Evolutionary conservation across 2,888 invertebrate species (phyloP), one percentile per base, ranked within the genome.

Genomic region (Papilio elwesi): DNA sequence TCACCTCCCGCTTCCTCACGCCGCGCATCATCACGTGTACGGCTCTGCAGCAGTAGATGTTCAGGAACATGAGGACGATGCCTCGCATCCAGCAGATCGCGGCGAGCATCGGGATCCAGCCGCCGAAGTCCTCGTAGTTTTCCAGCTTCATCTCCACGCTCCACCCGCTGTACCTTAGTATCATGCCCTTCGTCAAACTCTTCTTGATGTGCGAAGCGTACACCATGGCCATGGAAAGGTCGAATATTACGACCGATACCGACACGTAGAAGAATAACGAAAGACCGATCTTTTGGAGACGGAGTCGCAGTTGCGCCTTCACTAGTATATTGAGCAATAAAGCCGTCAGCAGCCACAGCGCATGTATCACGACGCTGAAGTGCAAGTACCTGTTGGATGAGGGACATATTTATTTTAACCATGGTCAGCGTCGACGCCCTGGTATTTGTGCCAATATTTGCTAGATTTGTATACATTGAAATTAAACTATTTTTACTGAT

Each of bases 91-190:
- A 93, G 49, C 84, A 83, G 0, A 74, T 70, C 0, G 87, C 81
- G 0, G 90, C 92, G 0, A 76, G 55, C 7, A 93, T 84, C 0
- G 92, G 90, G 0, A 92, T 74, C 90, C 91, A 92, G 0, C 91
- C 92, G 0, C 85, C 91, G 52, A 91, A 93, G 3, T 85, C 83
- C 0, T 88, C 81, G 43, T 83, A 80, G 16, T 79, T 78, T 0
- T 78, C 6, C 0, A 92, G 74, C 12, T 85, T 81, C 13, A 90
- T 71, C 51, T 87, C 83, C 0, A 85, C 83, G 48, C 85, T 83
- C 91, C 91, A 92, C 0, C 92, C 92, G 62, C 90, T 90, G 76
- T 92, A 87, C 49, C 92, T 83, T 5, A 87, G 74, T 0, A 91
- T 82, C 91, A 91, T 92, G 12, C 84, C 86, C 59, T 86, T 88